A percentile compares a stretch with the other conserved stretches of the same genome.
Evolutionary conservation across 2,113 vertebrate species (phyloP).

Genomic region (Rhea pennata): DNA sequence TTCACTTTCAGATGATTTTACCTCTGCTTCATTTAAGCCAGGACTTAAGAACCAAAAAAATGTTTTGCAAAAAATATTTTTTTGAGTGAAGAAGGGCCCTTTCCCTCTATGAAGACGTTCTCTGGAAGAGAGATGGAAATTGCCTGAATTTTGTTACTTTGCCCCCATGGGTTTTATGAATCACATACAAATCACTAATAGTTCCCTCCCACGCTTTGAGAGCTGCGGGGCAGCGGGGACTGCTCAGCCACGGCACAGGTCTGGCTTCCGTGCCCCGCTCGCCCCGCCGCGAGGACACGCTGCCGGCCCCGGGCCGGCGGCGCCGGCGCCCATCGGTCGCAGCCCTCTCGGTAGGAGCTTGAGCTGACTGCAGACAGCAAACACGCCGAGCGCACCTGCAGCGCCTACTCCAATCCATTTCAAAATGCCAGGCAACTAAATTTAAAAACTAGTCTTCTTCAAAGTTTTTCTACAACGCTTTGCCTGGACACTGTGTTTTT

Average conservation of each 20-base stretch:
- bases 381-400: neutral
- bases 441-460: constrained; percentile 30
- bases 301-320: constrained; percentile 8
- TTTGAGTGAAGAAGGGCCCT: neutral
- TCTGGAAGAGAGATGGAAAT: neutral
- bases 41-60: neutral
- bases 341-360: constrained; percentile 1
- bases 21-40: neutral
- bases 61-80: neutral
- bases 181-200: neutral
- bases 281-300: neutral
- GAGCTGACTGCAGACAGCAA: constrained; percentile 45
- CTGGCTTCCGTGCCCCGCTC: neutral
- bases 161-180: neutral
- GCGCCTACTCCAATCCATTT: neutral
- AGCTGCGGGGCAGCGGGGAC: neutral
- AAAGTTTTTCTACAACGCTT: constrained; percentile 29
- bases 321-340: neutral
- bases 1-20: constrained; percentile 19
- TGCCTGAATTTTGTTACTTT: neutral
- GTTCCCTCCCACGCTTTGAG: neutral
- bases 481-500: constrained; percentile 63
- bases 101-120: neutral
- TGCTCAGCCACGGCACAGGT: neutral
- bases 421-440: constrained; percentile 51